Evolutionary conservation across 2,797 vertebrate genomes (phyloP).

Genomic region (Halcyon badia): DNA sequence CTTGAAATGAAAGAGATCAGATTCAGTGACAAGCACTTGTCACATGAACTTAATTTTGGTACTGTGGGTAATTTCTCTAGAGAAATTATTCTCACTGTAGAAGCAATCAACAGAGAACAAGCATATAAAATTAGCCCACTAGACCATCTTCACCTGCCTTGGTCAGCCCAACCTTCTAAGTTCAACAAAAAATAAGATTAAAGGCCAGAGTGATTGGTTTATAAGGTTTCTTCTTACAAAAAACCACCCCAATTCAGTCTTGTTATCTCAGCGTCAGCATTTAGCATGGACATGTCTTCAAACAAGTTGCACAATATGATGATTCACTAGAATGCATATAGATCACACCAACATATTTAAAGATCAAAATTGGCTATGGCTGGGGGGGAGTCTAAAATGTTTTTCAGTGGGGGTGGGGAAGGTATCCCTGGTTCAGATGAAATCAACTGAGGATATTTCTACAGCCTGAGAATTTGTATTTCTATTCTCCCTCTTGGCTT

Average conservation of each 20-base stretch:
- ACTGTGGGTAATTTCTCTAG: not conserved
- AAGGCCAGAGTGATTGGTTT: not conserved
- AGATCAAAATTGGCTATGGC: not conserved
- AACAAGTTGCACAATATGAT: not conserved
- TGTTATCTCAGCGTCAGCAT: not conserved
- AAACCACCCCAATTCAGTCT: not conserved
- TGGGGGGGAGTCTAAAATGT: not conserved
- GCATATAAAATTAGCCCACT: not conserved
- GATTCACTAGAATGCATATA: not conserved
- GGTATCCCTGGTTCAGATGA: not conserved
- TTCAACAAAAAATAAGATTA: not conserved
- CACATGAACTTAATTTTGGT: not conserved
- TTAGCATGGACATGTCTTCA: not conserved
- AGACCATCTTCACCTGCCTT: not conserved
- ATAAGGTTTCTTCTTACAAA: not conserved
- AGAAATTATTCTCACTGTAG: not conserved
- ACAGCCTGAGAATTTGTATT: not conserved
- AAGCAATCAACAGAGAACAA: not conserved
- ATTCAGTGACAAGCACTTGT: not conserved
- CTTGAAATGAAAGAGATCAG: not conserved
- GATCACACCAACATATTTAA: not conserved
- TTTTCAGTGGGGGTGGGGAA: not conserved
- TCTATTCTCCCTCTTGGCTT: not conserved
- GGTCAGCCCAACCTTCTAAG: not conserved
- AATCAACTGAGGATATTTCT: not conserved